Conservation (phyloP, 2,113 vertebrate genomes). For the Lepidothrix coronata region DNA sequence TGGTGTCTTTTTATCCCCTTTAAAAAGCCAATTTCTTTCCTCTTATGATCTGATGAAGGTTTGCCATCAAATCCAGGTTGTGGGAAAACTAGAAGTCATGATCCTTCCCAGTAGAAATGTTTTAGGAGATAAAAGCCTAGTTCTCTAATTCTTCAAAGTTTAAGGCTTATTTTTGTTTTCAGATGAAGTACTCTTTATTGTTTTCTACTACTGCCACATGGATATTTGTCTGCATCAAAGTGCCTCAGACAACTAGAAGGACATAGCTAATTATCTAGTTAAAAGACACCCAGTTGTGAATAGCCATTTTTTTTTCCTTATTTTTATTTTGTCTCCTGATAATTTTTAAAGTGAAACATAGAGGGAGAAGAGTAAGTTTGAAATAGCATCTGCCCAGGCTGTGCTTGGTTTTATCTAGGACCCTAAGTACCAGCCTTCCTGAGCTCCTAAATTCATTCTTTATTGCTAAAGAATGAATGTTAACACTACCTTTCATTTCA, state of each 20-base stretch:
- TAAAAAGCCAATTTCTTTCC: background rate
- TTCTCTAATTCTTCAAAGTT: background rate
- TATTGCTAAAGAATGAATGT: conserved; percentile 5
- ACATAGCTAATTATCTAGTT: background rate
- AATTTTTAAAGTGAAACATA: background rate
- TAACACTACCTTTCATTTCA: conserved; percentile 23
- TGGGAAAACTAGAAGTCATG: background rate
- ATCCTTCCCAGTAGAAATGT: background rate
- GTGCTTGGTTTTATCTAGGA: background rate
- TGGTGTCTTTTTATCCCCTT: background rate
- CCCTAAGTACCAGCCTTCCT: background rate
- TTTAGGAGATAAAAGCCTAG: background rate
- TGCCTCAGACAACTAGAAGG: background rate
- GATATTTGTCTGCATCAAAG: background rate
- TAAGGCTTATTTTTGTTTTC: background rate
- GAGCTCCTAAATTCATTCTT: conserved; percentile 9
- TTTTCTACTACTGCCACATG: background rate
- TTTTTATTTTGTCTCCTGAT: background rate
- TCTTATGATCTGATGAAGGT: background rate
- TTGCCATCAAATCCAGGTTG: background rate
- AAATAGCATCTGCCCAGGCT: background rate
- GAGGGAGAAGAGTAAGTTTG: background rate
- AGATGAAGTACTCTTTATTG: background rate
- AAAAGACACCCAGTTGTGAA: background rate
- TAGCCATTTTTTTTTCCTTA: background rate